Evolutionary conservation across 2,113 vertebrate species (phyloP), one percentile per base, ranked within the genome.

Genomic region (Brachypteracias leptosomus): DNA sequence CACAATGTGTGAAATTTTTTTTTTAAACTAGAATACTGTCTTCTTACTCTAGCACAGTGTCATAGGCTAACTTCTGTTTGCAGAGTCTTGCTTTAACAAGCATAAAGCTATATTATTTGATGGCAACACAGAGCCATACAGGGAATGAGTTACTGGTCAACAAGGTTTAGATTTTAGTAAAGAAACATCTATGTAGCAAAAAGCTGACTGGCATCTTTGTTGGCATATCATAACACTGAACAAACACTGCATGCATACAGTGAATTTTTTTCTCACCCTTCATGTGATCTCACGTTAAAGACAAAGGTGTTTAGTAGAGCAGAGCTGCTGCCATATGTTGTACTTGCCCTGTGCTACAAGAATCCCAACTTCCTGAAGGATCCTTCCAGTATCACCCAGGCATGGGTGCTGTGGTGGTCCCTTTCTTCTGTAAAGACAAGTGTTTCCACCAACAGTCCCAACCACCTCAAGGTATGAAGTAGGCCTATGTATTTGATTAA

Each of bases 161-260:
- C 70, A 75, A 93, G 52, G 71, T 72, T 72, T 38, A 40, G 52
- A 55, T 89, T 89, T 91, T 78, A 75, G 66, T 72, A 35, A 72
- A 93, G 81, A 77, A 93, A 78, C 38, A 67, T 72, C 77, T 38
- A 51, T 17, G 33, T 16, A 78, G 36, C 7, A 15, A 77, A 92
- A 95, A 89, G 40, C 76, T 90, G 70, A 89, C 70, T 92, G 83
- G 76, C 91, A 95, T 93, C 35, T 80, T 74, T 92, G 87, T 68
- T 91, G 89, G 77, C 70, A 76, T 68, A 72, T 91, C 5, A 1
- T 87, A 71, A 61, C 70, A 68, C 47, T 62, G 70, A 91, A 40
- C 70, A 88, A 89, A 95, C 70, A 52, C 87, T 89, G 66, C 78
- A 87, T 91, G 91, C 35, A 85, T 79, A 87, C 7, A 28, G 87